Evolutionary conservation across 2,113 vertebrate genomes (phyloP).

Genomic region (Xenus cinereus): DNA sequence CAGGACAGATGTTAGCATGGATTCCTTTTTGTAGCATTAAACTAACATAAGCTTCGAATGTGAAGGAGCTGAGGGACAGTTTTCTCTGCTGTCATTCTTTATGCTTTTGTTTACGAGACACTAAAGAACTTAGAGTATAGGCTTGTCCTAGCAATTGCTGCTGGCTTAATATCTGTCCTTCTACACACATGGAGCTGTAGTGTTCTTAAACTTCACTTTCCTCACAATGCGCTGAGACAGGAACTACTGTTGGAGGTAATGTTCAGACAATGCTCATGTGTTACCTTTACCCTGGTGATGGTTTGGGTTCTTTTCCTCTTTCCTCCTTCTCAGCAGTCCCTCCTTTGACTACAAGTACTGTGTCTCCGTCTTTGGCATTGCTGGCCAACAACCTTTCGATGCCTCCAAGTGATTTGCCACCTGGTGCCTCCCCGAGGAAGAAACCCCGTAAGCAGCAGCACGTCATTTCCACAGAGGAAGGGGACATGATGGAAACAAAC

Average conservation of each 20-base stretch:
- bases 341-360: conserved; percentile 74
- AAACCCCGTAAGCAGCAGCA: conserved; percentile 99
- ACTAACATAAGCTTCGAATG: not conserved
- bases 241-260: not conserved
- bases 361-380: conserved; percentile 80
- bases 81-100: not conserved
- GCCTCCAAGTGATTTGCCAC: conserved; percentile 85
- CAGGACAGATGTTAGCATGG: not conserved
- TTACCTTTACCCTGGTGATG: not conserved
- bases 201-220: rapidly evolving
- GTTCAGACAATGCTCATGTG: not conserved
- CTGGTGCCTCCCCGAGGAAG: conserved; percentile 94
- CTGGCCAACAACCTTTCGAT: conserved; percentile 80
- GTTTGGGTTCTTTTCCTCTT: not conserved
- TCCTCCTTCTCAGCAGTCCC: conserved; percentile 69
- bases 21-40: not conserved
- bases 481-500: conserved; percentile 98
- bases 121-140: not conserved
- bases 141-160: not conserved
- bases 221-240: not conserved
- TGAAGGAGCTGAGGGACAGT: not conserved
- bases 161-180: not conserved
- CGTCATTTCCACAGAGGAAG: conserved; percentile 96
- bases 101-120: not conserved
- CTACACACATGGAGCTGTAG: not conserved